These are phyloP conservation scores for Labeo catla DNA, from an alignment of 2,113 vertebrate species.

Conservation along the genomic window DNA sequence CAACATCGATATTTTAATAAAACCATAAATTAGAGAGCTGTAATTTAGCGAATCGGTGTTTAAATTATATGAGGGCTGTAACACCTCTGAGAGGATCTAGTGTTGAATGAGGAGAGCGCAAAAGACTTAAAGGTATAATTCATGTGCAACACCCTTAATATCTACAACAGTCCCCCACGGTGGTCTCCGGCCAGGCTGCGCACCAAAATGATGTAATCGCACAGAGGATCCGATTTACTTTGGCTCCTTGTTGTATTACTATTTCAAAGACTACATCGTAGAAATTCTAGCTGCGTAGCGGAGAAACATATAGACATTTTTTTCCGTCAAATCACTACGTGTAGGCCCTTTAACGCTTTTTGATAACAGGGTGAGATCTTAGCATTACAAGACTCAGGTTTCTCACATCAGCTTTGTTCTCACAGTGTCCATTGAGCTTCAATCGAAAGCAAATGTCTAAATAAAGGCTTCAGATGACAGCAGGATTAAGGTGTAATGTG, in stretches of 20 bases:
- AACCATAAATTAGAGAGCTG: constrained; percentile 1
- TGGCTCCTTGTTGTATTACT: constrained; percentile 50
- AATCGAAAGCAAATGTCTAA: constrained; percentile 5
- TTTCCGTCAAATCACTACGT: constrained; percentile 7
- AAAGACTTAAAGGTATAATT: constrained; percentile 44
- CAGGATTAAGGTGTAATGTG: constrained; percentile 20
- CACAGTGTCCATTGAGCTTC: background rate
- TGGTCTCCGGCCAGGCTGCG: constrained; percentile 37
- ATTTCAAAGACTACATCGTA: constrained; percentile 50
- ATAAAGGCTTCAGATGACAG: constrained; percentile 14
- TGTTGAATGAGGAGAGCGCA: constrained; percentile 68
- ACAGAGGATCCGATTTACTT: constrained; percentile 55
- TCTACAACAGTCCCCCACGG: constrained; percentile 15
- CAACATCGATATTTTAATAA: background rate
- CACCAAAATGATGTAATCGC: constrained; percentile 60
- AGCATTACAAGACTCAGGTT: constrained; percentile 64
- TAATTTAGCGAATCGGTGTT: constrained; percentile 58
- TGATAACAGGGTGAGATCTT: constrained; percentile 64
- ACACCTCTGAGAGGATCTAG: constrained; percentile 64
- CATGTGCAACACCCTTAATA: constrained; percentile 36
- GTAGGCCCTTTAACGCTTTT: background rate
- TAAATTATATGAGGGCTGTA: background rate
- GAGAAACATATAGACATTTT: constrained; percentile 64
- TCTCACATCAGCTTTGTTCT: constrained; percentile 51
- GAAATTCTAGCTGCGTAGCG: constrained; percentile 68